phyloP scores from a whole-genome alignment of 37 sponge, comb jelly and placozoan genomes.

The Theonella swinhoei region DNA sequence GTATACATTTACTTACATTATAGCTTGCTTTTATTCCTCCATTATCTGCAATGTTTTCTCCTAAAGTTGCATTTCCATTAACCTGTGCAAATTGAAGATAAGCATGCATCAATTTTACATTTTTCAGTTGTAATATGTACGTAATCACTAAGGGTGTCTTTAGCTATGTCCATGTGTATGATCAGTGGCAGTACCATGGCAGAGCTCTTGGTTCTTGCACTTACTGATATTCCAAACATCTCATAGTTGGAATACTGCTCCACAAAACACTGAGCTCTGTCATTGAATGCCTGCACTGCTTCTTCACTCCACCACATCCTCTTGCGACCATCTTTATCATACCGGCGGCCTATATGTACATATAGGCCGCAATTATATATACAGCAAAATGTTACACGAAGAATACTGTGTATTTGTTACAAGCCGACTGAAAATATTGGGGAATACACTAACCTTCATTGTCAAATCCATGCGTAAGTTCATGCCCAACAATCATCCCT shows the following conservation, averaged over 20 bases:
- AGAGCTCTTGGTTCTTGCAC: too few relatives aligned
- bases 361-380: too few relatives aligned
- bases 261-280: too few relatives aligned
- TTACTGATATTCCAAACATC: constrained; percentile 57
- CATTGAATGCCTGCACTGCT: constrained; percentile 32
- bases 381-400: too few relatives aligned
- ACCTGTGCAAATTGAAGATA: constrained; percentile 45
- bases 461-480: constrained; percentile 81
- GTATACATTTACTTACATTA: too few relatives aligned
- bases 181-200: too few relatives aligned
- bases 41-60: constrained; percentile 84
- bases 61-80: constrained; percentile 66
- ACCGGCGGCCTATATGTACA: constrained; percentile 68
- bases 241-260: constrained; percentile 68
- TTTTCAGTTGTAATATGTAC: background rate
- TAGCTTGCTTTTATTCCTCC: constrained; percentile 69
- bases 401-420: too few relatives aligned
- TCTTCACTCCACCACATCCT: constrained; percentile 51
- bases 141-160: too few relatives aligned
- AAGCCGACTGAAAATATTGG: too few relatives aligned
- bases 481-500: too few relatives aligned
- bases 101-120: background rate
- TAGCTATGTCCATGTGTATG: too few relatives aligned
- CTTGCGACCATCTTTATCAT: constrained; percentile 49
- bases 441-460: constrained; percentile 65